Percentiles rank a stretch among this genome's conserved stretches.
phyloP scores from a whole-genome alignment of 1,140 invertebrate genomes.

The Drosophila ficusphila region DNA sequence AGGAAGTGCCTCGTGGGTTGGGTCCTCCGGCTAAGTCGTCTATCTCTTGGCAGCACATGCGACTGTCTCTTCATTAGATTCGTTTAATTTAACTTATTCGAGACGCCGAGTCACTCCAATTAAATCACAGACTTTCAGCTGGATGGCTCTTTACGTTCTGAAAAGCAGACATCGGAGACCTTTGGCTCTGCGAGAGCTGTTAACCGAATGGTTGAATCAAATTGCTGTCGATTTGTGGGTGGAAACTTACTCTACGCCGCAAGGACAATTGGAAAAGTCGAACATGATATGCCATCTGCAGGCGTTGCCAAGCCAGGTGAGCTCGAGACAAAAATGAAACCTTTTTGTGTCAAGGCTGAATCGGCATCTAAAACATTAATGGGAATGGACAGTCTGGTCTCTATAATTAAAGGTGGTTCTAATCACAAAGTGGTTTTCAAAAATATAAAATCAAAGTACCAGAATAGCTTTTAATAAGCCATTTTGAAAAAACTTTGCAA shows the following conservation, averaged over 20 bases:
- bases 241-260: neutral
- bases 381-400: neutral
- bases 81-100: constrained; percentile 71
- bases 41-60: constrained; percentile 48
- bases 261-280: constrained; percentile 14
- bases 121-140: constrained; percentile 53
- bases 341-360: neutral
- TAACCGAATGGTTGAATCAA: neutral
- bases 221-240: neutral
- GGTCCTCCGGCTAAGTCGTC: constrained; percentile 38
- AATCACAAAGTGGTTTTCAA: neutral
- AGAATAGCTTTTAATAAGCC: too few relatives aligned
- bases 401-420: neutral
- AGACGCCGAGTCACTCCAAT: constrained; percentile 42
- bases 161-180: constrained; percentile 4
- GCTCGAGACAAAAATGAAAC: neutral
- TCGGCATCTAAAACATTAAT: neutral
- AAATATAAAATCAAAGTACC: too few relatives aligned
- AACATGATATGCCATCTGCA: constrained; percentile 1
- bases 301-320: neutral
- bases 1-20: constrained; percentile 29
- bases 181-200: neutral
- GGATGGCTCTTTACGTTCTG: constrained; percentile 7
- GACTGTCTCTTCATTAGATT: constrained; percentile 60
- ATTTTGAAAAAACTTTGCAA: too few relatives aligned